phyloP scores from a whole-genome alignment of 2,113 vertebrate genomes.

The Lucifuga dentata region DNA sequence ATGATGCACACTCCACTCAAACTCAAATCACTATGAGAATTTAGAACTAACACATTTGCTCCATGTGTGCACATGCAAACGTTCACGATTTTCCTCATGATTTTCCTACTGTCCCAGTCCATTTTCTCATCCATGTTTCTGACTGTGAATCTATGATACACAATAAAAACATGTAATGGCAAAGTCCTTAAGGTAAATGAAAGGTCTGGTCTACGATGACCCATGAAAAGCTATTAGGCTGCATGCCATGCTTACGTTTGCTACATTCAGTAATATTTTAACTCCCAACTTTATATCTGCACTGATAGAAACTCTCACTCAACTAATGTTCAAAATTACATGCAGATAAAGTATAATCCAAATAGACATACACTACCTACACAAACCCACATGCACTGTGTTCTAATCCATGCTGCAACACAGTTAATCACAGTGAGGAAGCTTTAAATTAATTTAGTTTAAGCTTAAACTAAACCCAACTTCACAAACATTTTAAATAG shows the following conservation, averaged over 20 bases:
- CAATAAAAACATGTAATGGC: background rate
- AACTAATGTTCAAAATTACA: background rate
- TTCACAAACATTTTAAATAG: conserved; percentile 65
- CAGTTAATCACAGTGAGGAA: conserved; percentile 44
- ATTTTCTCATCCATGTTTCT: conserved; percentile 6
- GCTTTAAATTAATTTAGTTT: conserved; percentile 40
- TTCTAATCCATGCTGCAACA: conserved; percentile 20
- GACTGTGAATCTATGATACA: background rate
- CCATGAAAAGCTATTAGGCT: background rate
- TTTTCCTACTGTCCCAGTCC: background rate
- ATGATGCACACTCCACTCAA: conserved; percentile 1
- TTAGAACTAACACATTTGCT: background rate
- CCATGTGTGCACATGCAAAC: background rate
- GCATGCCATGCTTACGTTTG: background rate
- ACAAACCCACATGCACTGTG: conserved; percentile 11
- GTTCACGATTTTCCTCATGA: no score
- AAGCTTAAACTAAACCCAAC: conserved; percentile 36
- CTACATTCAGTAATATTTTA: background rate
- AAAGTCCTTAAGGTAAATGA: background rate
- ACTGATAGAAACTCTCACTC: background rate
- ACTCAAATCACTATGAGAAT: conserved; percentile 3
- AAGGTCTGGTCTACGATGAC: background rate
- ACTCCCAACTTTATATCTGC: background rate
- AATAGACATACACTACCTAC: background rate
- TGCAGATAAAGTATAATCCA: conserved; percentile 4